Conservation (phyloP, 1,140 invertebrate genomes). For the Asbolus verrucosus region DNA sequence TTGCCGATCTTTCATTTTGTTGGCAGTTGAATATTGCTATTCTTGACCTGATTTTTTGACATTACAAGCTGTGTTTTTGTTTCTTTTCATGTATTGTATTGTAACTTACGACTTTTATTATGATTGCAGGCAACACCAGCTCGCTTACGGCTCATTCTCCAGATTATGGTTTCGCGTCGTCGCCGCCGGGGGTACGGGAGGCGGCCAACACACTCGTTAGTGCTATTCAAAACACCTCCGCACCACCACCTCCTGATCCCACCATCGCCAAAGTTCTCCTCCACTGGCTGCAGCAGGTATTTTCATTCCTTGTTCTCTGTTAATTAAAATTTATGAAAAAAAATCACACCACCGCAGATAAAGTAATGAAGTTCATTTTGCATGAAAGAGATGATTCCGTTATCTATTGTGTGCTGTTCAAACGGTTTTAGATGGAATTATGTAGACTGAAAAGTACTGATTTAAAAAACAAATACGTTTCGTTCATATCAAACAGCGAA, state of each 20-base stretch:
- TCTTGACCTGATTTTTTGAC: too few relatives aligned
- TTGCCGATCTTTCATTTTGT: too few relatives aligned
- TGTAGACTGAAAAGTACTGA: too few relatives aligned
- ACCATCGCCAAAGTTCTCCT: slow-evolving; percentile 58
- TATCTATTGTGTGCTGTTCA: too few relatives aligned
- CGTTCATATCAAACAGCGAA: too few relatives aligned
- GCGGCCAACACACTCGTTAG: slow-evolving; percentile 60
- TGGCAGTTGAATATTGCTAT: too few relatives aligned
- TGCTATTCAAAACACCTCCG: slow-evolving; percentile 59
- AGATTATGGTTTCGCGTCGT: slow-evolving; percentile 61
- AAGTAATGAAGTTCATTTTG: slow-evolving; percentile 2
- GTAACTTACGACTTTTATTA: slow-evolving; percentile 5
- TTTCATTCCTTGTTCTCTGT: not conserved
- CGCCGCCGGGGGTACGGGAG: slow-evolving; percentile 60
- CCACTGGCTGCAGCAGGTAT: slow-evolving; percentile 63
- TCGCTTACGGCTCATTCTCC: slow-evolving; percentile 62
- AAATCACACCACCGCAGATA: slow-evolving; percentile 4
- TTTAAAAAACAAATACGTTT: too few relatives aligned
- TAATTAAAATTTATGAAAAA: slow-evolving; percentile 31
- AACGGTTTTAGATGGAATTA: too few relatives aligned
- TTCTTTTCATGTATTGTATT: too few relatives aligned
- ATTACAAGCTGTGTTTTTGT: too few relatives aligned
- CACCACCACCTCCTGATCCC: slow-evolving; percentile 60
- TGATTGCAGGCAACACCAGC: slow-evolving; percentile 61
- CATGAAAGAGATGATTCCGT: not conserved